These are phyloP conservation scores for Oopsacas minuta DNA, from an alignment of 37 sponge, comb jelly and placozoan genomes.

Conservation along the genomic window DNA sequence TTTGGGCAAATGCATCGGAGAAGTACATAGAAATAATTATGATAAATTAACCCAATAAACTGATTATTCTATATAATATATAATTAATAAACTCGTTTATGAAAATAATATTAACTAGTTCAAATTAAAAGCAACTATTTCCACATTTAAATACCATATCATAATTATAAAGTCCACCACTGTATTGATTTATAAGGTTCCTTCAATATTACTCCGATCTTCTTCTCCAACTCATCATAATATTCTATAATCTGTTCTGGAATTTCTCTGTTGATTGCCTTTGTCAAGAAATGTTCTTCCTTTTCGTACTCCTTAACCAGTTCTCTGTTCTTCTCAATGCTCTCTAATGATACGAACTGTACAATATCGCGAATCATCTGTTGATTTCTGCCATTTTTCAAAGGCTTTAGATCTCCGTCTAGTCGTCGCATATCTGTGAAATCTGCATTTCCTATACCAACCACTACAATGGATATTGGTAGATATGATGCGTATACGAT, in stretches of 20 bases:
- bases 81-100: too few relatives aligned
- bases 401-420: conserved; percentile 72
- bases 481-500: conserved; percentile 65
- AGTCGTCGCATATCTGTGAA: conserved; percentile 62
- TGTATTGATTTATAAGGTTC: not conserved
- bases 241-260: conserved; percentile 5
- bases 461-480: conserved; percentile 81
- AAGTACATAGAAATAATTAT: too few relatives aligned
- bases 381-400: conserved; percentile 35
- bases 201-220: not conserved
- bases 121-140: not conserved
- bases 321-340: conserved; percentile 27
- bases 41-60: too few relatives aligned
- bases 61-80: too few relatives aligned
- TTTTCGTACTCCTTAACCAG: conserved; percentile 11
- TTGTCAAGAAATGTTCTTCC: not conserved
- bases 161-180: not conserved
- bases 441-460: conserved; percentile 77
- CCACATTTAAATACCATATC: not conserved
- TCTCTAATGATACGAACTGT: conserved; percentile 71
- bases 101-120: too few relatives aligned
- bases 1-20: too few relatives aligned
- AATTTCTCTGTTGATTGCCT: not conserved
- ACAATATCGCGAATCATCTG: conserved; percentile 73
- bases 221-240: not conserved